A percentile compares a stretch with the other conserved stretches of the same genome.
phyloP scores from a whole-genome alignment of 1,140 invertebrate genomes.

The Eumaeus atala region DNA sequence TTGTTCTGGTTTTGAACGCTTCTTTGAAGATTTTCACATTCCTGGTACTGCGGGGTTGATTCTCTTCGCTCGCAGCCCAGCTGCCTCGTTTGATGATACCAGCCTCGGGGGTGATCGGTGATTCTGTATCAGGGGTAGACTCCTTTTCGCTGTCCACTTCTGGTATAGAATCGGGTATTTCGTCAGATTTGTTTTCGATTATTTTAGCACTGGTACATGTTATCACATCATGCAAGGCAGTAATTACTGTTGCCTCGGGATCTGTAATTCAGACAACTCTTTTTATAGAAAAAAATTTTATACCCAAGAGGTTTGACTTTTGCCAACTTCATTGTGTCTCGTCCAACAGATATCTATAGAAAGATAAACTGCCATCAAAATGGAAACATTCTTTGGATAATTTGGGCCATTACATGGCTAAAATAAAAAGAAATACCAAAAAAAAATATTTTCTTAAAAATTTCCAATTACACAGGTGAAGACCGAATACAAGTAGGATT shows the following conservation, averaged over 20 bases:
- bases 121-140: constrained; percentile 48
- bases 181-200: constrained; percentile 24
- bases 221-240: constrained; percentile 43
- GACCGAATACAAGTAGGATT: no score
- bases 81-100: constrained; percentile 39
- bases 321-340: no score
- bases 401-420: no score
- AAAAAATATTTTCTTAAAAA: no score
- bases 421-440: no score
- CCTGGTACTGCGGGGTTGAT: constrained; percentile 45
- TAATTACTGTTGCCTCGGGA: constrained; percentile 46
- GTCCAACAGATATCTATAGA: no score
- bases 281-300: constrained; percentile 14
- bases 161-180: constrained; percentile 32
- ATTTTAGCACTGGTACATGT: constrained; percentile 30
- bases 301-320: no score
- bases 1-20: constrained; percentile 60
- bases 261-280: constrained; percentile 31
- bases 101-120: constrained; percentile 47
- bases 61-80: constrained; percentile 35
- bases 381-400: no score
- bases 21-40: constrained; percentile 46
- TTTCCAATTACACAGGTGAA: no score
- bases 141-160: constrained; percentile 50
- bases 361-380: constrained; percentile 7